Base-by-base conservation (phyloP, 1,140 invertebrate genomes). In the Centruroides vittatus region DNA sequence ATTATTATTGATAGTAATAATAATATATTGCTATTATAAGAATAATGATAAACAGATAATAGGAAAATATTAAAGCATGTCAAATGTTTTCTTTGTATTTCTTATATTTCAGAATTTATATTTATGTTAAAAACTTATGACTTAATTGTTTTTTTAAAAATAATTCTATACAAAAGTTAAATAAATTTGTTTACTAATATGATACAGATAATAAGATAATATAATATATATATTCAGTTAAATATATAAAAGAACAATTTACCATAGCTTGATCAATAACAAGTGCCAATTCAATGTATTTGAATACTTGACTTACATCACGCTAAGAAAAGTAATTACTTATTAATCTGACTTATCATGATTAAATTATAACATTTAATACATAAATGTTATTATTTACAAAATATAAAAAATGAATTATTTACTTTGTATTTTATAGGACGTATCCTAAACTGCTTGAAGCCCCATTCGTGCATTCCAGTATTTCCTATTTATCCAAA, bases 181-280 rank as follows among this genome's bases (percentile, higher is more conserved):
- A 23, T 23, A 53, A 34, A 13, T 53, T 23, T 23, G 9, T 53
- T 53, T 3, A 13, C 35, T 53, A 53, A 10, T 53, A 2, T 23
- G 23, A 23, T 23, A 23, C 0, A 23, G 23, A 23, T 23, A 23
- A 23, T 23, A 23, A 23, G 23, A 23, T 23, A 23, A 23, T 23
- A 23, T 23, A 23, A 23, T n/a, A 34, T 4, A 13, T 23, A 0
- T 23, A 36, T 36, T 55, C 46, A 4, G 36, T 55, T 4, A 55
- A 55, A 8, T 10, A 50, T 13, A 50, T 53, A 4, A 54, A 35
- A 10, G 6, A 35, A 35, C 23, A 34, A 71, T 73, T 74, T 74
- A 84, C 82, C 90, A 94, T 93, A 36, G 88, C 86, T 75, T 90
- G 90, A 75, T 94, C 91, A 59, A 93, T 86, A 59, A 94, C 84